These are phyloP conservation scores for Drosophila colorata DNA, from an alignment of 2,888 invertebrate genomes.

Conservation along the genomic window DNA sequence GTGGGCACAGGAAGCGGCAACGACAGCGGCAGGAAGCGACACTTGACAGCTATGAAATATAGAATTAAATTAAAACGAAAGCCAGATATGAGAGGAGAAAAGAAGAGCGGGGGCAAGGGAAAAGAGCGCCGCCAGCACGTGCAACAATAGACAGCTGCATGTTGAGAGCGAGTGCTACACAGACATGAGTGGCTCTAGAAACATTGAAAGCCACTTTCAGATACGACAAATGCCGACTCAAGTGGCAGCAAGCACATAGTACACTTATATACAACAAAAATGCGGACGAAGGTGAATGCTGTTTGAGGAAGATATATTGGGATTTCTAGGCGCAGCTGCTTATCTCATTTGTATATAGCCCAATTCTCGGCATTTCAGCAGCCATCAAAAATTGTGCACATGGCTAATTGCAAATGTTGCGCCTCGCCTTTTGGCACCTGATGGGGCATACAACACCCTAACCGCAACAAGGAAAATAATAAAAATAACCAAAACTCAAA, in stretches of 20 bases:
- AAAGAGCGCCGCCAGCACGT: slow-evolving; percentile 1
- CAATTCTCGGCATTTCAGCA: slow-evolving; percentile 62
- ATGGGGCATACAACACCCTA: slow-evolving; percentile 64
- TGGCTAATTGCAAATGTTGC: slow-evolving; percentile 77
- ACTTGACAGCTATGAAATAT: slow-evolving; percentile 75
- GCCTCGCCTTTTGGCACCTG: slow-evolving; percentile 78
- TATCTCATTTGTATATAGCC: slow-evolving; percentile 43
- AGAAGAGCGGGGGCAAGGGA: neutral
- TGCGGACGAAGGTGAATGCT: neutral
- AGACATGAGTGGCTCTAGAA: slow-evolving; percentile 13
- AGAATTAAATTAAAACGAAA: slow-evolving; percentile 46
- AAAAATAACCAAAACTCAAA: slow-evolving; percentile 56
- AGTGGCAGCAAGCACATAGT: slow-evolving; percentile 9
- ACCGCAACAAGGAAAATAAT: slow-evolving; percentile 38
- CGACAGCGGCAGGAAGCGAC: slow-evolving; percentile 66
- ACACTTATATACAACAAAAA: neutral
- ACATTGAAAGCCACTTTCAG: slow-evolving; percentile 42
- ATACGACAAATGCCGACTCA: slow-evolving; percentile 23
- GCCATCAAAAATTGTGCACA: slow-evolving; percentile 64
- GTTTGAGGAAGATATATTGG: slow-evolving; percentile 1
- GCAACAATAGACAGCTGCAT: slow-evolving; percentile 44
- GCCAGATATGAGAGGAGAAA: slow-evolving; percentile 29
- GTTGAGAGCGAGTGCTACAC: slow-evolving; percentile 16
- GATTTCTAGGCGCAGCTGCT: slow-evolving; percentile 42
- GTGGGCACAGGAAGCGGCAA: slow-evolving; percentile 49